phyloP scores from a whole-genome alignment of 2,113 vertebrate genomes.

The Lichenostomus cassidix region DNA sequence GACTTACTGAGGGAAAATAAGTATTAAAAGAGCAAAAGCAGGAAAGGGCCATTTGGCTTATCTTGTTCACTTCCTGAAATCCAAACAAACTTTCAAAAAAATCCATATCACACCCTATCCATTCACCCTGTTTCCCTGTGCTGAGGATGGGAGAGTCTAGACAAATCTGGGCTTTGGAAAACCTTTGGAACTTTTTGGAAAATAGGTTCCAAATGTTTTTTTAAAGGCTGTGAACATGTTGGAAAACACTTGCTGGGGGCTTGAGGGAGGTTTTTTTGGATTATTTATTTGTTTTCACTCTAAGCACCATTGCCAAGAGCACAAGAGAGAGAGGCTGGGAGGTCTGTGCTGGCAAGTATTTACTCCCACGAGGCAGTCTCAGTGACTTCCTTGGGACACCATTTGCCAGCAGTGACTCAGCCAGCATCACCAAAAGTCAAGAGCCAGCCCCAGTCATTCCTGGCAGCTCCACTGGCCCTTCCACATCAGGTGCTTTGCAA shows the following conservation, averaged over 20 bases:
- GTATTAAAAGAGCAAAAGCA: conserved; percentile 54
- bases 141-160: conserved; percentile 49
- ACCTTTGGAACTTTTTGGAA: conserved; percentile 43
- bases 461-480: neutral
- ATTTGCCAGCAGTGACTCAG: neutral
- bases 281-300: conserved; percentile 38
- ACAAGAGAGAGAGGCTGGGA: conserved; percentile 10
- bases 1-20: neutral
- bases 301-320: conserved; percentile 15
- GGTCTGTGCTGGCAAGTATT: neutral
- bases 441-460: neutral
- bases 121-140: conserved; percentile 54
- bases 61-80: conserved; percentile 76
- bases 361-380: neutral
- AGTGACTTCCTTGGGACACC: neutral
- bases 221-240: neutral
- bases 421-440: neutral
- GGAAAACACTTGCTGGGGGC: conserved; percentile 18
- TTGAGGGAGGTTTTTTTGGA: neutral
- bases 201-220: conserved; percentile 55
- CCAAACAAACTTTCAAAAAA: conserved; percentile 70
- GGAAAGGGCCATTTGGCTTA: conserved; percentile 72
- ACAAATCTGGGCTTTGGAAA: conserved; percentile 49
- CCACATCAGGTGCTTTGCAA: neutral
- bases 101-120: conserved; percentile 57